Conservation (phyloP, 92 coral and sea anemone genomes). For the Metridium senile region DNA sequence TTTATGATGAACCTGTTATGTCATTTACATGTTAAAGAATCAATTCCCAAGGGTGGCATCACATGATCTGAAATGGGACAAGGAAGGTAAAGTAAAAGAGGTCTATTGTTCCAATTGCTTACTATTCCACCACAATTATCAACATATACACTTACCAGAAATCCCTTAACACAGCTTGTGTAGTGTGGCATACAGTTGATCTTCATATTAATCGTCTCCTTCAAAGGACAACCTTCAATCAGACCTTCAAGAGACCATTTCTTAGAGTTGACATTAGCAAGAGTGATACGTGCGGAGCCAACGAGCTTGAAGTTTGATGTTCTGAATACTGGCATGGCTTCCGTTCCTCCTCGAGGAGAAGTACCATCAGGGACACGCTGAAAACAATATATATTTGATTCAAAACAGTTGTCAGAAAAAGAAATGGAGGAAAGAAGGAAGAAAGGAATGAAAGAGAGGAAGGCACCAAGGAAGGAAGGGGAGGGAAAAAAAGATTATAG, state of each 20-base stretch:
- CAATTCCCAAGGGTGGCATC: too few relatives aligned
- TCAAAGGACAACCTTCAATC: constrained; percentile 74
- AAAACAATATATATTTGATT: not conserved
- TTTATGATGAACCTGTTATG: too few relatives aligned
- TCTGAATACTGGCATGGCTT: constrained; percentile 84
- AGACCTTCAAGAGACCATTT: constrained; percentile 72
- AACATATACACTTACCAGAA: constrained; percentile 60
- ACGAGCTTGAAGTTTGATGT: constrained; percentile 81
- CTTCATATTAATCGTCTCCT: constrained; percentile 61
- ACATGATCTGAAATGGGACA: too few relatives aligned
- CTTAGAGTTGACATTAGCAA: constrained; percentile 62
- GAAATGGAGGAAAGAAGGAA: not conserved
- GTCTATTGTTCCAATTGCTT: too few relatives aligned
- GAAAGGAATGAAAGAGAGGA: not conserved
- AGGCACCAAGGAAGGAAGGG: not conserved
- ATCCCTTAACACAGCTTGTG: constrained; percentile 86
- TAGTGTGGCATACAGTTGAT: constrained; percentile 74
- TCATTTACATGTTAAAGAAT: too few relatives aligned
- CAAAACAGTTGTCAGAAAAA: not conserved
- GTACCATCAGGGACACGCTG: constrained; percentile 69
- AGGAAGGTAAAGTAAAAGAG: too few relatives aligned
- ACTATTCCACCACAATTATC: not conserved
- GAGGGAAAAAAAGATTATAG: not conserved
- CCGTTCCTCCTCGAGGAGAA: constrained; percentile 61
- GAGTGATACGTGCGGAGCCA: constrained; percentile 66